Conservation (phyloP, 2,113 vertebrate genomes). For the Paracanthobrama guichenoti region DNA sequence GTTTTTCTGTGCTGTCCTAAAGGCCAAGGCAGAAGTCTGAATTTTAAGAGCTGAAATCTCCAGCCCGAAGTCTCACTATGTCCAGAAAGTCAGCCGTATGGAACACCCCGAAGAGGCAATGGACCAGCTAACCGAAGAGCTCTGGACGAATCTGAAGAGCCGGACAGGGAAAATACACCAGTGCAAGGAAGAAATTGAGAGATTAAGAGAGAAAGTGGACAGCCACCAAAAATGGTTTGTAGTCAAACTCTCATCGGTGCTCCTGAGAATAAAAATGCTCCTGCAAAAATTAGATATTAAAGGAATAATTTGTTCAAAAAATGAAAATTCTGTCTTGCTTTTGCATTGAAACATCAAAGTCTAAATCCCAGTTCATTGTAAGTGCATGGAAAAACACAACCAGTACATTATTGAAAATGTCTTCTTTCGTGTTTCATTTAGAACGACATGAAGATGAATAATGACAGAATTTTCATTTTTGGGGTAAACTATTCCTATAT, state of each 20-base stretch:
- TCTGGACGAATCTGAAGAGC: constrained; percentile 62
- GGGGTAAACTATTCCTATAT: too few species aligned
- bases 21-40: constrained; percentile 56
- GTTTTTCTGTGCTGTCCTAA: constrained; percentile 30
- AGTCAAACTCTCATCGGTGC: not conserved
- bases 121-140: constrained; percentile 68
- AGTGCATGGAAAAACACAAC: not conserved
- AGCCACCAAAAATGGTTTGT: constrained; percentile 62
- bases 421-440: too few species aligned
- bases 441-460: too few species aligned
- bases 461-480: too few species aligned
- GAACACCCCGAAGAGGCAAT: constrained; percentile 69
- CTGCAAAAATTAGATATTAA: not conserved
- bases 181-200: constrained; percentile 53
- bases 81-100: constrained; percentile 68
- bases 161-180: constrained; percentile 61
- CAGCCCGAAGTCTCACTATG: constrained; percentile 62
- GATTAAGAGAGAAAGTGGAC: constrained; percentile 57
- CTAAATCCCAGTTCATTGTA: not conserved
- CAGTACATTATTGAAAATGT: too few species aligned
- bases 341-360: not conserved
- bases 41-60: constrained; percentile 64
- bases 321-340: not conserved
- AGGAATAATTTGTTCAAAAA: not conserved
- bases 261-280: not conserved